Evolutionary conservation across 2,888 invertebrate genomes (phyloP), one percentile per base, ranked within the genome.

Genomic region (Heliothis peltigera): DNA sequence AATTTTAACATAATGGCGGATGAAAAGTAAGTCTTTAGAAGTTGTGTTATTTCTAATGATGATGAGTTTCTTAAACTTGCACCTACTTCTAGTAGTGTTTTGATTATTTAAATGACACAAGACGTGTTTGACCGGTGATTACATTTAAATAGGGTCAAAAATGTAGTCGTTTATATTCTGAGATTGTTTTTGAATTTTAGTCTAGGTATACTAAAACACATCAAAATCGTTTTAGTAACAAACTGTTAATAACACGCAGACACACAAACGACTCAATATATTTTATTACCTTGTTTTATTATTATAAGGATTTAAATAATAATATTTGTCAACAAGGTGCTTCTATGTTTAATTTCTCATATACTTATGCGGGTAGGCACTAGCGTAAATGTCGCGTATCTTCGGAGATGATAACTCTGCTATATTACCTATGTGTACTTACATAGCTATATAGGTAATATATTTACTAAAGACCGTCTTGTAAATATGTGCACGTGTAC

Each of bases 11-110:
- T 60, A 77, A 93, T 93, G 93, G 88, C 88, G 42, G 89, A 90
- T 48, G 90, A 90, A 77, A 91, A 91, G 93, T 93, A 70, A 92
- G 93, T 92, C 80, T 43, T 62, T 43, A 21, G 47, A 22, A 47
- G 15, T 15, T 39, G 4, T n/a, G 10, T 47, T 42, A 53, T 39
- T 46, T 35, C 7, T 19, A 8, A 10, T 35, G 4, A 4, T 22
- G 7, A 21, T 28, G 15, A 6, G 21, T 17, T 6, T 44, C 1
- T 19, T 52, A 17, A 49, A 22, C 15, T 25, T 52, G 21, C 44
- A 22, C n/a, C n/a, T 42, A 15, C 0, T 57, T 1, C 1, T 10
- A 12, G 8, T 25, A 7, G 25, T 25, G 25, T 25, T 10, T 28
- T 28, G 10, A 8, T 42, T 21, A 61, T 46, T 44, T 12, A 44